phyloP scores from a whole-genome alignment of 2,113 vertebrate species.

The Mastomys coucha region DNA sequence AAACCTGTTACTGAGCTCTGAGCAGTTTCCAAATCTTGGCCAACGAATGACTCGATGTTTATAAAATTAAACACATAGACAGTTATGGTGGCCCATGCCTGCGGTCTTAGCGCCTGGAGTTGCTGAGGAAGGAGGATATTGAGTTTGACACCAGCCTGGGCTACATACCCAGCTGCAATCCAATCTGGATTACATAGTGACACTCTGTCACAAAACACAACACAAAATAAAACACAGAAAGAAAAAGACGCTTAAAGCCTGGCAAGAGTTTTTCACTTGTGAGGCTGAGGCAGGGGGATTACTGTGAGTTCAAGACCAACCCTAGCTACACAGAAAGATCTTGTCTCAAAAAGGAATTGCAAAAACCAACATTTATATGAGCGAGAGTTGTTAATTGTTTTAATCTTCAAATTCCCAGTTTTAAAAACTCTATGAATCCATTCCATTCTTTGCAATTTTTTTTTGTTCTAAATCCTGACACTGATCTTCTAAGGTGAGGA shows the following conservation, averaged over 20 bases:
- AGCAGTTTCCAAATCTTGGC: conserved; percentile 42
- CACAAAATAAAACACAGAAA: background rate
- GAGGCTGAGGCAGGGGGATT: background rate
- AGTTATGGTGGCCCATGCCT: background rate
- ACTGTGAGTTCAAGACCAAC: background rate
- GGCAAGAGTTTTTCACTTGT: background rate
- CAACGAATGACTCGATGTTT: background rate
- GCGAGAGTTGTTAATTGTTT: background rate
- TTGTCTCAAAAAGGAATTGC: background rate
- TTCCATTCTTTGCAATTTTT: background rate
- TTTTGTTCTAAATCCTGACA: conserved; percentile 2
- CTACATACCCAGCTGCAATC: background rate
- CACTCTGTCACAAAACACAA: background rate
- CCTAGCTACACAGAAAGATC: background rate
- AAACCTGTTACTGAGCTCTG: conserved; percentile 23
- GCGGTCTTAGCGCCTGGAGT: background rate
- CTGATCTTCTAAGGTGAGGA: background rate
- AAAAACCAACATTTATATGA: background rate
- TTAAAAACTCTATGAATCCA: background rate
- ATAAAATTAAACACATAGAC: conserved; percentile 17
- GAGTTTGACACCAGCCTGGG: background rate
- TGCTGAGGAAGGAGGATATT: background rate
- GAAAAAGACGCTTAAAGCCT: background rate
- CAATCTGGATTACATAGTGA: background rate
- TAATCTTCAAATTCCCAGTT: background rate